phyloP scores from a whole-genome alignment of 2,113 vertebrate genomes.

The Esox niger region DNA sequence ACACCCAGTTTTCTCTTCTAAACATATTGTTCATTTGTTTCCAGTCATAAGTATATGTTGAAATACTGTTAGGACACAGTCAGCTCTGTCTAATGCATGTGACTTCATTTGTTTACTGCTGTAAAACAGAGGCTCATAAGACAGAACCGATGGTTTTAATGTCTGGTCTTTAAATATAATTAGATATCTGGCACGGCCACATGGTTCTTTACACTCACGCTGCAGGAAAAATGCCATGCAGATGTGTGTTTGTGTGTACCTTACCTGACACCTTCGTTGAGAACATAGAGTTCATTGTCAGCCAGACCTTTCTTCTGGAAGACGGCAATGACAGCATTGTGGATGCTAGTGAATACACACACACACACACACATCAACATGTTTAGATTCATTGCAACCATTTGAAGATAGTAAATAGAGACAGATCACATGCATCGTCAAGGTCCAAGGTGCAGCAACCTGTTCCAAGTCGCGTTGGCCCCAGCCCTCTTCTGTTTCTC shows the following conservation, averaged over 20 bases:
- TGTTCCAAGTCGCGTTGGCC: slow-evolving; percentile 78
- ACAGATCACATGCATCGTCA: neutral
- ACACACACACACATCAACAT: slow-evolving; percentile 6
- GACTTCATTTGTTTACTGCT: slow-evolving; percentile 29
- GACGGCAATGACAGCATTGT: slow-evolving; percentile 90
- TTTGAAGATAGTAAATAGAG: no score
- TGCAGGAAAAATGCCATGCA: slow-evolving; percentile 4
- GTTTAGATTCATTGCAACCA: no score
- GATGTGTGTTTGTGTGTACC: slow-evolving; percentile 27
- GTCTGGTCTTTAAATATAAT: slow-evolving; percentile 62
- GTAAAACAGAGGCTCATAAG: slow-evolving; percentile 26
- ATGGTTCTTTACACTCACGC: slow-evolving; percentile 37
- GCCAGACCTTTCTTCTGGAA: slow-evolving; percentile 93
- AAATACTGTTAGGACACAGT: neutral
- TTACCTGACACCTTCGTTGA: slow-evolving; percentile 96
- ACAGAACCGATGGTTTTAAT: slow-evolving; percentile 22
- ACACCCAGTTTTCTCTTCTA: neutral
- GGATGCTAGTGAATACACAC: slow-evolving; percentile 81
- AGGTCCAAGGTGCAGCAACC: slow-evolving; percentile 40
- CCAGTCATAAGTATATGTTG: neutral
- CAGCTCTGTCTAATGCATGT: neutral
- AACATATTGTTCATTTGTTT: neutral
- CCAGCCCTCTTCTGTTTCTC: slow-evolving; percentile 74
- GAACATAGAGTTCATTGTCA: slow-evolving; percentile 89
- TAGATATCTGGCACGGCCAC: slow-evolving; percentile 52